A percentile compares a stretch with the other conserved stretches of the same genome.
These are phyloP conservation scores for Cepaea hortensis DNA, from an alignment of 2,888 invertebrate genomes.

Conservation along the genomic window DNA sequence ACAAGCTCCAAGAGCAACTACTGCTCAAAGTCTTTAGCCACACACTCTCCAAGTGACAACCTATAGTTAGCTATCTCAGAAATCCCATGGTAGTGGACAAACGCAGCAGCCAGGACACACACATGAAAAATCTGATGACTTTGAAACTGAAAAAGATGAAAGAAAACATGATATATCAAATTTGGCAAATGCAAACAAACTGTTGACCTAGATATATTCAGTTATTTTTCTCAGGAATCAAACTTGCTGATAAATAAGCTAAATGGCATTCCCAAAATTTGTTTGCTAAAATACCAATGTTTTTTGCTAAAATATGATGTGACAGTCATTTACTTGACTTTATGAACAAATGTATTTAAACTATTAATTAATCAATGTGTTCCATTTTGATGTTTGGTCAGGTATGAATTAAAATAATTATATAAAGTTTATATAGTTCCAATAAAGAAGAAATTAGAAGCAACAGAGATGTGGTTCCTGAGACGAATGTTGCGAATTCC, in stretches of 20 bases:
- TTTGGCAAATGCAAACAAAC: background rate
- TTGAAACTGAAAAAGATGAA: slow-evolving; percentile 85
- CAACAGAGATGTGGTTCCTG: no score
- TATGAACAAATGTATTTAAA: no score
- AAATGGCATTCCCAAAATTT: no score
- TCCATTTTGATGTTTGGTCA: no score
- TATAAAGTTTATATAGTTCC: no score
- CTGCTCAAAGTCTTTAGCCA: slow-evolving; percentile 58
- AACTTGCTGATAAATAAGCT: background rate
- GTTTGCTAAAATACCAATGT: no score
- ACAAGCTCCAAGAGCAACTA: background rate
- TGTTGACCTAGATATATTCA: background rate
- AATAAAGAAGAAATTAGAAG: no score
- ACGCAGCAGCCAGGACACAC: slow-evolving; percentile 97
- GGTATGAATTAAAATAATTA: no score
- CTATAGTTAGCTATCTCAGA: slow-evolving; percentile 95
- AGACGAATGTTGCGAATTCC: no score
- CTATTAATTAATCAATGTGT: no score
- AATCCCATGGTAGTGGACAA: slow-evolving; percentile 98
- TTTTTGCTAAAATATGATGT: no score
- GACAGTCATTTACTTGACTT: no score
- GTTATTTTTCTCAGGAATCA: background rate
- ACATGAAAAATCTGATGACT: slow-evolving; percentile 99
- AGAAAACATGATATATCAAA: slow-evolving; percentile 30
- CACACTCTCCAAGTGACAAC: slow-evolving; percentile 72